These are phyloP conservation scores for Melieria omissa DNA, from an alignment of 2,888 invertebrate genomes.

Conservation along the genomic window DNA sequence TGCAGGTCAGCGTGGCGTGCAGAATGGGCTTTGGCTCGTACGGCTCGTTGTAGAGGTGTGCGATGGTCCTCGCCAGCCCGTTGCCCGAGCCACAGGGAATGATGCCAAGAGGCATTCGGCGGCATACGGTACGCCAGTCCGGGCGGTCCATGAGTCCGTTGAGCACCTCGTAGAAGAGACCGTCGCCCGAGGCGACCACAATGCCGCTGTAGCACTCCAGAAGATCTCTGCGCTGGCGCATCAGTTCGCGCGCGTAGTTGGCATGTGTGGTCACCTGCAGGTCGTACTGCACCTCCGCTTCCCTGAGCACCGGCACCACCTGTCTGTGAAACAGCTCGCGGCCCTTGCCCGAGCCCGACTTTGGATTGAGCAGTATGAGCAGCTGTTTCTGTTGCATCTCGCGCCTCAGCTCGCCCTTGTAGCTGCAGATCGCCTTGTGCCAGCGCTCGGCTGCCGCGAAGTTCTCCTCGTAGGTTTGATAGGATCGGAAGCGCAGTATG, in stretches of 20 bases:
- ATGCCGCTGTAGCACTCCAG: conserved; percentile 70
- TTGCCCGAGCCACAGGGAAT: conserved; percentile 98
- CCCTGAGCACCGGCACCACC: conserved; percentile 85
- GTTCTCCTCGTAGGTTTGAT: conserved; percentile 85
- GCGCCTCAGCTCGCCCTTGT: conserved; percentile 64
- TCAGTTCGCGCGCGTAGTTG: conserved; percentile 85
- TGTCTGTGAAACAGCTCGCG: conserved; percentile 86
- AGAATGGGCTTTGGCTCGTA: conserved; percentile 83
- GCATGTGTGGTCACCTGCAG: conserved; percentile 87
- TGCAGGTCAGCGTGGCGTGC: conserved; percentile 81
- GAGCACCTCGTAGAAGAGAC: conserved; percentile 82
- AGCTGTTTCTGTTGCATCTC: conserved; percentile 59
- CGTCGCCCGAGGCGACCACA: conserved; percentile 84
- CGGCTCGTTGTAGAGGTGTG: conserved; percentile 82
- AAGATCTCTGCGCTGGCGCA: conserved; percentile 75
- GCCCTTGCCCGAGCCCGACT: conserved; percentile 92
- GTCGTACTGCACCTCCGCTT: conserved; percentile 88
- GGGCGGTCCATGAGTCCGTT: conserved; percentile 92
- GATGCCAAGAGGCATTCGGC: conserved; percentile 86
- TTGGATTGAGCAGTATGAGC: conserved; percentile 90
- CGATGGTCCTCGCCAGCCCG: conserved; percentile 88
- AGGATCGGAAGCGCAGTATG: conserved; percentile 83
- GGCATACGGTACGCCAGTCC: conserved; percentile 85
- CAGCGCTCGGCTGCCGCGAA: conserved; percentile 83
- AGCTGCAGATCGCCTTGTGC: conserved; percentile 79